Evolutionary conservation across 2,113 vertebrate genomes (phyloP).

Genomic region (Salvelinus namaycush): DNA sequence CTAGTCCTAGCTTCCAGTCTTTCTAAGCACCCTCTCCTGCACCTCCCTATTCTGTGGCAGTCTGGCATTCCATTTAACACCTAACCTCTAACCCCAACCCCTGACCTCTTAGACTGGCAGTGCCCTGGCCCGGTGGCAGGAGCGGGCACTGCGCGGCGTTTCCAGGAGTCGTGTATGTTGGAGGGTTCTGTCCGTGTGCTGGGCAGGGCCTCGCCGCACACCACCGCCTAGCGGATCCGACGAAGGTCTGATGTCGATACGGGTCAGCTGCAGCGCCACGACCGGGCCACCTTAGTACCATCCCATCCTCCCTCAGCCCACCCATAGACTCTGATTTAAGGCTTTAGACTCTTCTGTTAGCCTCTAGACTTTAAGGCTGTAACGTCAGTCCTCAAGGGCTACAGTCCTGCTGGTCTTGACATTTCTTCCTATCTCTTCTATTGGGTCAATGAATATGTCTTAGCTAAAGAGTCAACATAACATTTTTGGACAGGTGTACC

Average conservation of each 20-base stretch:
- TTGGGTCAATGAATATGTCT: no score
- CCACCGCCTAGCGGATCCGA: constrained; percentile 74
- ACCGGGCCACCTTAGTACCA: constrained; percentile 18
- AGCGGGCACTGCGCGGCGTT: constrained; percentile 65
- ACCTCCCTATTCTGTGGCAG: background rate
- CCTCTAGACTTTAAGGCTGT: no score
- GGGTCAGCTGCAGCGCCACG: constrained; percentile 71
- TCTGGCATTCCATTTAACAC: background rate
- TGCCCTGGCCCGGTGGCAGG: constrained; percentile 73
- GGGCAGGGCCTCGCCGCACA: constrained; percentile 68
- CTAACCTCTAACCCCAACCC: background rate
- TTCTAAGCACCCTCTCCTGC: constrained; percentile 15
- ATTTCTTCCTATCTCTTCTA: no score
- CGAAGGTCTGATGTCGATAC: constrained; percentile 77
- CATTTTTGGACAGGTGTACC: no score
- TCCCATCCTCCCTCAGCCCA: background rate
- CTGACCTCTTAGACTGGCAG: constrained; percentile 58
- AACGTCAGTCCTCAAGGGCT: no score
- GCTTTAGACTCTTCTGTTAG: background rate
- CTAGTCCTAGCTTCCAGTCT: background rate
- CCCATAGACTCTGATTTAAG: background rate
- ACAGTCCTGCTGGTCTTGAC: no score
- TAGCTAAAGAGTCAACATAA: no score
- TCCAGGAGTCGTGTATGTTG: constrained; percentile 77
- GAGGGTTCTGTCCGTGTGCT: constrained; percentile 77